These are phyloP conservation scores for Drepana arcuata DNA, from an alignment of 1,140 invertebrate species.

Conservation along the genomic window DNA sequence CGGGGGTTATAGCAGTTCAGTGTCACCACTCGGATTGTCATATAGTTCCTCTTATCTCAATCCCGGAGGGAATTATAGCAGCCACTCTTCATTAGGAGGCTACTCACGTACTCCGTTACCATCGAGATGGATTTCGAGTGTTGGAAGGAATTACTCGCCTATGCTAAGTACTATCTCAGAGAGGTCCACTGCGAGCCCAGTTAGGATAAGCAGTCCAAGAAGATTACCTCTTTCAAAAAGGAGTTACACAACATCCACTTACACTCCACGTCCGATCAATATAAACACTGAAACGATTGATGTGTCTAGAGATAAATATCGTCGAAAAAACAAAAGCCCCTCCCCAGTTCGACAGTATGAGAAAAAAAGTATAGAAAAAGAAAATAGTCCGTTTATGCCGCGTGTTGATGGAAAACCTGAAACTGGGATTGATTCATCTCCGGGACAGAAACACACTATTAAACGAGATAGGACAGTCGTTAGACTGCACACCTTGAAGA, in stretches of 20 bases:
- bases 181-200: conserved; percentile 56
- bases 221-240: conserved; percentile 41
- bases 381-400: conserved; percentile 43
- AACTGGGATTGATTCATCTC: conserved; percentile 53
- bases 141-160: conserved; percentile 77
- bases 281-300: conserved; percentile 89
- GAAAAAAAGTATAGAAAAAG: conserved; percentile 21
- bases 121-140: conserved; percentile 39
- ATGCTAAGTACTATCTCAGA: conserved; percentile 83
- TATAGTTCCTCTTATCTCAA: conserved; percentile 68
- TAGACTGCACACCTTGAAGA: conserved; percentile 76
- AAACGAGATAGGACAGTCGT: conserved; percentile 80
- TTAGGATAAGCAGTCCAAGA: conserved; percentile 56
- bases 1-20: conserved; percentile 43
- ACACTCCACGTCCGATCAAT: conserved; percentile 73
- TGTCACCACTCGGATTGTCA: conserved; percentile 41
- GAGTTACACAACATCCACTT: conserved; percentile 54
- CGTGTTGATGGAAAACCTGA: conserved; percentile 53
- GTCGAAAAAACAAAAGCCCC: conserved; percentile 33
- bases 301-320: conserved; percentile 78
- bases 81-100: conserved; percentile 70
- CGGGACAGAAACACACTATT: conserved; percentile 73
- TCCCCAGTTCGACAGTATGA: conserved; percentile 16
- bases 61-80: conserved; percentile 71
- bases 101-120: conserved; percentile 50